phyloP scores from a whole-genome alignment of 1,140 invertebrate species.

The Homarus americanus region DNA sequence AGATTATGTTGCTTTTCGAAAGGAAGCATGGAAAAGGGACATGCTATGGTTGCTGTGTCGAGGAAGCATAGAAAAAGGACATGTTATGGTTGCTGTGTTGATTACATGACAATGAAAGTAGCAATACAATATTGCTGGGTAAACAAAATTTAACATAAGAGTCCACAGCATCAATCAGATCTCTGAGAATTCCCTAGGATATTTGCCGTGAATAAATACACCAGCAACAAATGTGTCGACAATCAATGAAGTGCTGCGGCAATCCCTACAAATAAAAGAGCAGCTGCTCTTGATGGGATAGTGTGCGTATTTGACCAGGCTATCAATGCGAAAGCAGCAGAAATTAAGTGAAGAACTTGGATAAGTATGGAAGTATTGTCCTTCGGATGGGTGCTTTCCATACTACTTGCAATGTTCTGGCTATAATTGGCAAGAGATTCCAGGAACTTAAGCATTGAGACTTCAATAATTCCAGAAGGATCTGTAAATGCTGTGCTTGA shows the following conservation, averaged over 20 bases:
- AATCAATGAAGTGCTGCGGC: neutral
- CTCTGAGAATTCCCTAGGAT: no score
- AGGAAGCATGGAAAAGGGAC: no score
- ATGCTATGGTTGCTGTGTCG: no score
- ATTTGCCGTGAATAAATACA: slow-evolving; percentile 10
- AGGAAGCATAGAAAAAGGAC: no score
- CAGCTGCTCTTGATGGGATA: neutral
- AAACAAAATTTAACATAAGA: no score
- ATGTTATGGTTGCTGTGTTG: no score
- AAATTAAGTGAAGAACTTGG: neutral
- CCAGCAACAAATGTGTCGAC: slow-evolving; percentile 20
- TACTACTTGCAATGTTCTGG: neutral
- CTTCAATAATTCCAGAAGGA: neutral
- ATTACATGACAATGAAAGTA: no score
- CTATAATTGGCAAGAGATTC: slow-evolving; percentile 31
- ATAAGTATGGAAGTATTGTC: slow-evolving; percentile 2
- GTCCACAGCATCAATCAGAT: no score
- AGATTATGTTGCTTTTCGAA: no score
- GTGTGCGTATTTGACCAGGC: slow-evolving; percentile 27
- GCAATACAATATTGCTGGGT: no score
- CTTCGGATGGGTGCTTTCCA: slow-evolving; percentile 28
- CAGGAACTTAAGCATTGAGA: neutral
- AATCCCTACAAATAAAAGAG: neutral
- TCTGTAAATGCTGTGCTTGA: neutral
- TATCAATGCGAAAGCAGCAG: slow-evolving; percentile 16